Evolutionary conservation across 1,140 invertebrate species (phyloP), one percentile per base, ranked within the genome.

Genomic region (Zaprionus taronus): DNA sequence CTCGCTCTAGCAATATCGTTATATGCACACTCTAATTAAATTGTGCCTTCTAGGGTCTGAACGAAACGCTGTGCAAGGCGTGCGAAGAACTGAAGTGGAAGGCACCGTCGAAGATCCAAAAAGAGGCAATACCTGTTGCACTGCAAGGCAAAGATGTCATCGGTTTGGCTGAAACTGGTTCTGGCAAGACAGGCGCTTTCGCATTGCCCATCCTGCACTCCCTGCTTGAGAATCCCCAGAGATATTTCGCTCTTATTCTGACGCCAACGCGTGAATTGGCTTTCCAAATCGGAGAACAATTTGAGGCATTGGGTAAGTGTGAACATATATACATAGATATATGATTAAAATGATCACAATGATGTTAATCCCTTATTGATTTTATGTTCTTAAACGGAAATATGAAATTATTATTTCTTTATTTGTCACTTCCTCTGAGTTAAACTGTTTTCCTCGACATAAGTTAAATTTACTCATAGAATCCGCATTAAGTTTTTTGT

Each of bases 251-350:
- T 6, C 94, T 99, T 0, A 95, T 99, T 79, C 93, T 99, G 5
- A 99, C 99, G 28, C 99, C 99, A 17, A 99, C 99, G 0, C 94
- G 99, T 94, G 99, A 99, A 94, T 94, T 99, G 75, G 99, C 99
- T 36, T 97, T 98, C 91, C 98, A 99, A 94, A 99, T 99, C 80
- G 97, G 97, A 3, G 98, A 99, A 94, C 98, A 99, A 93, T 98
- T 99, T 94, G 97, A 98, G 93, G 98, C 98, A n/a, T 93, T 98
- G 70, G 97, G 96, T 96, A 94, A 94, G 91, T 89, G 4, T 49
- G 4, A n/a, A 5, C 20, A 36, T 24, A 15, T n/a, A n/a, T n/a
- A n/a, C 7, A 51, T 36, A 38, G 6, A 9, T 12, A 11, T 24
- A 17, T 14, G n/a, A 38, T 9, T 34, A 24, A 22, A 24, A 34